These are phyloP conservation scores for Plagodis pulveraria DNA, from an alignment of 2,888 invertebrate species.

Conservation along the genomic window DNA sequence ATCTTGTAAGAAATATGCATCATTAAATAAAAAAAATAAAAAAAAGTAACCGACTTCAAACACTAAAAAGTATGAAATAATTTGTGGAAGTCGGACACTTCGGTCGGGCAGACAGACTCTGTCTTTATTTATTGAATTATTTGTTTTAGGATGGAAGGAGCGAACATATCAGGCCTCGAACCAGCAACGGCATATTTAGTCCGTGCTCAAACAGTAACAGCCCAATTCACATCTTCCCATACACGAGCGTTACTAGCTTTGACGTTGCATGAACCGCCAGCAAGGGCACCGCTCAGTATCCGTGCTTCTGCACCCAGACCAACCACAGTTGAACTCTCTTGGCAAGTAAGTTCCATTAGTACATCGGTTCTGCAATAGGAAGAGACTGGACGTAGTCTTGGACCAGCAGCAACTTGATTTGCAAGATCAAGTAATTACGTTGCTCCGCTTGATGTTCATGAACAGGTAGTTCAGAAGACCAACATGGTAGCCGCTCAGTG, in stretches of 20 bases:
- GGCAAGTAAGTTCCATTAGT: constrained; percentile 66
- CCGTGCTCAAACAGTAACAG: constrained; percentile 73
- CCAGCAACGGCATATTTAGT: constrained; percentile 78
- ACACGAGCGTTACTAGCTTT: constrained; percentile 73
- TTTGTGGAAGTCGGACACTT: no score
- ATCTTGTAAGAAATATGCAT: no score
- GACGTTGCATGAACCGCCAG: constrained; percentile 76
- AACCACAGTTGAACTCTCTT: constrained; percentile 71
- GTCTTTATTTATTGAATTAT: neutral
- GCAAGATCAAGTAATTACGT: no score
- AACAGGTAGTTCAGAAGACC: no score
- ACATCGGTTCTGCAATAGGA: no score
- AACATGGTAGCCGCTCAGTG: no score
- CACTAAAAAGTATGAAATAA: neutral
- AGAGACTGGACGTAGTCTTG: no score
- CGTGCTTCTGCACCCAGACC: constrained; percentile 71
- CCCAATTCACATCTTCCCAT: constrained; percentile 76
- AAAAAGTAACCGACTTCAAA: neutral
- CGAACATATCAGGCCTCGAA: constrained; percentile 74
- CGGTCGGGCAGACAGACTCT: no score
- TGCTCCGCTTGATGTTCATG: no score
- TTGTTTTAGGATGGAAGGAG: constrained; percentile 62
- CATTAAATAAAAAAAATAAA: no score
- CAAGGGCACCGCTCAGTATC: constrained; percentile 69
- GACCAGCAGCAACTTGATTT: no score